These are phyloP conservation scores for Laticauda colubrina DNA, from an alignment of 2,113 vertebrate genomes.

Conservation along the genomic window DNA sequence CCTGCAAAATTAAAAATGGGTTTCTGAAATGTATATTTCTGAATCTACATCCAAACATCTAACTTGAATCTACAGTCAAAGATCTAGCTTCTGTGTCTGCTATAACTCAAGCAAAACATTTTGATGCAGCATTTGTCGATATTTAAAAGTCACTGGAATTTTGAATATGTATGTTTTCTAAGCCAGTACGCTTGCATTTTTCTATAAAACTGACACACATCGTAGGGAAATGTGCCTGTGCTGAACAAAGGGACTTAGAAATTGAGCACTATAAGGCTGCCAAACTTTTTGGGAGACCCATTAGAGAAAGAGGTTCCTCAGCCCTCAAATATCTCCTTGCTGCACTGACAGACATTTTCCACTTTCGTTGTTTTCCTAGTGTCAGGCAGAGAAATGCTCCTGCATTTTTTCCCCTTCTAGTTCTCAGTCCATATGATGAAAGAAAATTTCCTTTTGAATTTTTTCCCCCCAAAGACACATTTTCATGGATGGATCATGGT, in stretches of 20 bases:
- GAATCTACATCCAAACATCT: background rate
- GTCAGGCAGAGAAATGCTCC: background rate
- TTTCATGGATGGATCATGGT: background rate
- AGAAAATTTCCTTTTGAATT: background rate
- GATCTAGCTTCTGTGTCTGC: background rate
- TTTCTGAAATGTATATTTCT: background rate
- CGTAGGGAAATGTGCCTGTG: background rate
- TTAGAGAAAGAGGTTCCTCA: background rate
- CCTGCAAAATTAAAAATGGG: background rate
- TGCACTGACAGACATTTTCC: background rate
- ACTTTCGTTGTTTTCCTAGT: background rate
- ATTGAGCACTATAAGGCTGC: background rate
- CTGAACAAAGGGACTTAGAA: background rate
- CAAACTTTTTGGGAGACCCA: background rate
- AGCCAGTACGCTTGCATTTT: background rate
- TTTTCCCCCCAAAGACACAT: background rate
- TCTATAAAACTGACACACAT: background rate
- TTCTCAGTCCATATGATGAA: background rate
- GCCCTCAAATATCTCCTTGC: background rate
- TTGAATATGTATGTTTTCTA: background rate
- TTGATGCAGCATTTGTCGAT: background rate
- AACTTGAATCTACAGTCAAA: background rate
- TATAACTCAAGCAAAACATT: background rate
- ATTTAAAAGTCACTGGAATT: background rate
- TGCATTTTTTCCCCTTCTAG: background rate